Evolutionary conservation across 2,888 invertebrate species (phyloP).

Genomic region (Spodoptera picta): DNA sequence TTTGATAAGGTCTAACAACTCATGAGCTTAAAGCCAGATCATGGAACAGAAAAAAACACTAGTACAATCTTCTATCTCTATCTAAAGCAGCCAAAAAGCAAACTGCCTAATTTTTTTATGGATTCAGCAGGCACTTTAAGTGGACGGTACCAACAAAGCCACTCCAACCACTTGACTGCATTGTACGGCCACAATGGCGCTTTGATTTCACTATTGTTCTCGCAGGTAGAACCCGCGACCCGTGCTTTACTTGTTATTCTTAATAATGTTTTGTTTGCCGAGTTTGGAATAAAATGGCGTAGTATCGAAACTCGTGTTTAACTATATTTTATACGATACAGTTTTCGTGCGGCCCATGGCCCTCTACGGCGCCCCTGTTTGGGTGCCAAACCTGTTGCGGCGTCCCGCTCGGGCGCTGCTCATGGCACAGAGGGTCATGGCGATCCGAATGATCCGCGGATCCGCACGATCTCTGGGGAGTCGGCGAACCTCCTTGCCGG

Average conservation of each 20-base stretch:
- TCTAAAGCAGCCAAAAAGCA: conserved; percentile 25
- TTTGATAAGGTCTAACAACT: background rate
- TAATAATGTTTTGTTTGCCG: conserved; percentile 54
- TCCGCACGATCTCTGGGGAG: too few species aligned
- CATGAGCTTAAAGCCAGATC: conserved; percentile 1
- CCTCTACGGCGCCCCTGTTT: too few species aligned
- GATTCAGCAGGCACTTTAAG: conserved; percentile 31
- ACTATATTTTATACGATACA: conserved; percentile 14
- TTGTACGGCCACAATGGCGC: conserved; percentile 53
- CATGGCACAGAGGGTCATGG: too few species aligned
- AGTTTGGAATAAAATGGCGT: conserved; percentile 42
- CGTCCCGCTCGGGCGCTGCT: too few species aligned
- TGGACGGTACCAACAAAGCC: conserved; percentile 47
- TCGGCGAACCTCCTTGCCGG: too few species aligned
- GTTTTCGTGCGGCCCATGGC: too few species aligned
- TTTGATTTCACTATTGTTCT: conserved; percentile 60
- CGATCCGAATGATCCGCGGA: too few species aligned
- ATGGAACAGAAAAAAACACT: background rate
- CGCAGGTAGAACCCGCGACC: conserved; percentile 50
- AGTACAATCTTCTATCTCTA: background rate
- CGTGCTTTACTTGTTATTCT: conserved; percentile 49
- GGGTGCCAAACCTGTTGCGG: too few species aligned
- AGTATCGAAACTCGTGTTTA: conserved; percentile 35
- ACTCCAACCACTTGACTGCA: conserved; percentile 56
- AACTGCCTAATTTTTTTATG: conserved; percentile 29